Percentiles rank a stretch among this genome's conserved stretches.
These are phyloP conservation scores for Phoenicopterus ruber DNA, from an alignment of 2,113 vertebrate genomes.

Conservation along the genomic window DNA sequence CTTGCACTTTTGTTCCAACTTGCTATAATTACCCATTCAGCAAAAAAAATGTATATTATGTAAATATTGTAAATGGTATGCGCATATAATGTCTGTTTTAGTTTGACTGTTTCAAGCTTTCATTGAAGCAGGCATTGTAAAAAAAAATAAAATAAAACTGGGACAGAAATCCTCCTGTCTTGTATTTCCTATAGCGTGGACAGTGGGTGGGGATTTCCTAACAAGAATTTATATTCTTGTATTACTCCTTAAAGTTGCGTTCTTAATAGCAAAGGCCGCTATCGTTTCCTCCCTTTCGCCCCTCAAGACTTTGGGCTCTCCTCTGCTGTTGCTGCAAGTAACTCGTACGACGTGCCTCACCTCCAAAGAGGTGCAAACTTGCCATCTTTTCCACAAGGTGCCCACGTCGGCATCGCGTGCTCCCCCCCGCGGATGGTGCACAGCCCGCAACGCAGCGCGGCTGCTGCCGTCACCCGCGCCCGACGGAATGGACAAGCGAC, in stretches of 20 bases:
- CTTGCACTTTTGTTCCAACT: slow-evolving; percentile 43
- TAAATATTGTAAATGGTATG: slow-evolving; percentile 49
- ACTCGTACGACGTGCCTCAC: background rate
- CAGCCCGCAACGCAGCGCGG: rapidly evolving
- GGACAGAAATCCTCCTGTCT: background rate
- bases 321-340: background rate
- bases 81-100: slow-evolving; percentile 10
- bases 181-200: background rate
- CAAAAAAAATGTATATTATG: slow-evolving; percentile 38
- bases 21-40: background rate
- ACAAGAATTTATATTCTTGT: background rate
- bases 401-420: background rate
- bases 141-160: slow-evolving; percentile 47
- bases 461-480: background rate
- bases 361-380: background rate
- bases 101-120: slow-evolving; percentile 58
- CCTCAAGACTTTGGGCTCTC: background rate
- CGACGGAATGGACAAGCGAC: no score
- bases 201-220: background rate
- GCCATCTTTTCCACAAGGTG: background rate
- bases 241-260: background rate
- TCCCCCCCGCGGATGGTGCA: background rate
- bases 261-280: background rate
- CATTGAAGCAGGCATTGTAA: slow-evolving; percentile 39
- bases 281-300: background rate